Evolutionary conservation across 2,888 invertebrate genomes (phyloP).

Genomic region (Cylindroiulus punctatus): DNA sequence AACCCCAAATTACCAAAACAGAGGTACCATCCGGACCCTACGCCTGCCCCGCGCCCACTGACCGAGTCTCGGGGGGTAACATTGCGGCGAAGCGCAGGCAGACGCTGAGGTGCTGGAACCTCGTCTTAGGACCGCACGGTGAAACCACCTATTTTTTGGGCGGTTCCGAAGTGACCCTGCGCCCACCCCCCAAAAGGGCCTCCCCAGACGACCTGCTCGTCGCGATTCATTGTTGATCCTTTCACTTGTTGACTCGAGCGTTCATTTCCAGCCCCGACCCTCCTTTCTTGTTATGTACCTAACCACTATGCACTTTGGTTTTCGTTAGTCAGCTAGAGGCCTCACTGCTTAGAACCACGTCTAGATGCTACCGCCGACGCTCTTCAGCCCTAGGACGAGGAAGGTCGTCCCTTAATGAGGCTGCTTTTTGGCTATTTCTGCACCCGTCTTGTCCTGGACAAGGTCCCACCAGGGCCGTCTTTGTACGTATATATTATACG

Average conservation of each 20-base stretch:
- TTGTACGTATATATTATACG: slow-evolving; percentile 42
- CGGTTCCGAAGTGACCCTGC: not conserved
- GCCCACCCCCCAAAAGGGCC: not conserved
- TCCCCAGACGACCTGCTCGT: not conserved
- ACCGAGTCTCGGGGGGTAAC: not conserved
- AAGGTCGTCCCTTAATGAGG: not conserved
- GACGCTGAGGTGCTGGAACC: not conserved
- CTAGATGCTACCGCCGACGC: slow-evolving; percentile 28
- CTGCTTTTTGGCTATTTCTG: slow-evolving; percentile 27
- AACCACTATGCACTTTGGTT: slow-evolving; percentile 42
- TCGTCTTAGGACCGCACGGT: slow-evolving; percentile 4
- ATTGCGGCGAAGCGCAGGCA: not conserved
- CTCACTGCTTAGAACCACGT: slow-evolving; percentile 32
- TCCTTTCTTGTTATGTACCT: not conserved
- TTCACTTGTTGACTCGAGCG: slow-evolving; percentile 26
- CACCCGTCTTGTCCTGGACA: not conserved
- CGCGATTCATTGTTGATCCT: slow-evolving; percentile 16
- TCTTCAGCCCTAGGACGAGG: slow-evolving; percentile 15
- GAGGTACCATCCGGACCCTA: not conserved
- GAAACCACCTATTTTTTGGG: slow-evolving; percentile 5
- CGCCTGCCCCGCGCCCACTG: not conserved
- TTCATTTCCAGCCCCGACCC: not conserved
- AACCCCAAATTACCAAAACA: too few species aligned
- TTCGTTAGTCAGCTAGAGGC: slow-evolving; percentile 24
- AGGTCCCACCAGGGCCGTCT: not conserved